Evolutionary conservation across 2,888 invertebrate genomes (phyloP).

Genomic region (Aphodius granarius): DNA sequence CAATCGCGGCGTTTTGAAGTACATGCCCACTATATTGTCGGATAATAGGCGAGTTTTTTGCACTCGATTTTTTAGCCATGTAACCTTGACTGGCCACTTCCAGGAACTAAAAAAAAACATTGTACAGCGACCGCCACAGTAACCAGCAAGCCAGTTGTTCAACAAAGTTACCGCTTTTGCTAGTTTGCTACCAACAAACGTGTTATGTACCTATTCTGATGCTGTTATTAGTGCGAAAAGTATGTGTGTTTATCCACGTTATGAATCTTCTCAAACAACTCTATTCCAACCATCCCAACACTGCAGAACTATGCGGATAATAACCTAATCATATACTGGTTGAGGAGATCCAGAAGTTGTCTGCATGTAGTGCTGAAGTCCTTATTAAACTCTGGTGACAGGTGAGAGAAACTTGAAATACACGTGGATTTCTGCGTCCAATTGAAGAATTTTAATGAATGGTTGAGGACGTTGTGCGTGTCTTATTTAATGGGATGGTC

Average conservation of each 20-base stretch:
- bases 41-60: background rate
- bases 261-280: background rate
- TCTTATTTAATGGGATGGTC: background rate
- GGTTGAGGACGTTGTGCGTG: background rate
- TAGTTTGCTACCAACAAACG: background rate
- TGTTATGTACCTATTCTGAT: background rate
- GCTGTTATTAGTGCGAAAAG: background rate
- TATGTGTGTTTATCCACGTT: background rate
- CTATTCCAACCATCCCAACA: background rate
- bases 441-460: background rate
- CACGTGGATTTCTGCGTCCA: background rate
- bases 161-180: background rate
- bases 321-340: background rate
- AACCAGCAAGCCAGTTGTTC: background rate
- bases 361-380: background rate
- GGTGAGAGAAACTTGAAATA: background rate
- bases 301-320: background rate
- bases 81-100: background rate
- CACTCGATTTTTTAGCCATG: background rate
- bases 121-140: background rate
- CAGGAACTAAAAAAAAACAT: background rate
- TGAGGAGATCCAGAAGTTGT: background rate
- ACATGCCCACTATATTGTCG: background rate
- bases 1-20: background rate
- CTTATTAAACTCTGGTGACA: background rate